A percentile compares a stretch with the other conserved stretches of the same genome.
Conservation (phyloP, 2,113 vertebrate genomes). For the Vidua chalybeata region DNA sequence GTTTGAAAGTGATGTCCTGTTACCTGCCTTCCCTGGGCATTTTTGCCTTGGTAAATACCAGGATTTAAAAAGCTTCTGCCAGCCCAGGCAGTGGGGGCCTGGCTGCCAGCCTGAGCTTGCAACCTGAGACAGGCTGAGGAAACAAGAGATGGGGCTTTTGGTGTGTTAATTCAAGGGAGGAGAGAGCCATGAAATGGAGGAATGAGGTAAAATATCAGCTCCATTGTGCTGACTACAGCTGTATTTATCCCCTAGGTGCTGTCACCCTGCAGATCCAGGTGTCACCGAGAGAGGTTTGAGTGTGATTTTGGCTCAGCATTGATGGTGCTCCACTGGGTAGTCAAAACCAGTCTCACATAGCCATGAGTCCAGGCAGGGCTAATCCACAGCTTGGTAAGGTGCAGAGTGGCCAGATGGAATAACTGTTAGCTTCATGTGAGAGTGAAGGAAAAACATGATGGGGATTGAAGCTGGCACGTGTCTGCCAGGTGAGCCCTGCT, state of each 20-base stretch:
- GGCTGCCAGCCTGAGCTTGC: not conserved
- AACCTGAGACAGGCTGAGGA: not conserved
- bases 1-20: not conserved
- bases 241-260: not conserved
- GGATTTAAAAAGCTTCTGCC: conserved; percentile 3
- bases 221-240: not conserved
- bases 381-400: not conserved
- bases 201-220: conserved; percentile 26
- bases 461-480: not conserved
- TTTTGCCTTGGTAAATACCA: conserved; percentile 16
- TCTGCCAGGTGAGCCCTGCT: not conserved
- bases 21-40: conserved; percentile 5
- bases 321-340: not conserved
- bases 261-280: not conserved
- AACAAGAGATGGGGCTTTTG: conserved; percentile 6
- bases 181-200: conserved; percentile 25
- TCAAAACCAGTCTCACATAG: fast-evolving
- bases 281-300: not conserved
- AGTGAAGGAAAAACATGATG: fast-evolving
- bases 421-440: fast-evolving
- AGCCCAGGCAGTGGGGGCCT: not conserved
- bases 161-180: not conserved
- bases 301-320: not conserved
- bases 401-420: not conserved
- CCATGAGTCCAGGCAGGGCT: not conserved